Evolutionary conservation across 2,888 invertebrate species (phyloP), one percentile per base, ranked within the genome.

Genomic region (Calliopum simillimum): DNA sequence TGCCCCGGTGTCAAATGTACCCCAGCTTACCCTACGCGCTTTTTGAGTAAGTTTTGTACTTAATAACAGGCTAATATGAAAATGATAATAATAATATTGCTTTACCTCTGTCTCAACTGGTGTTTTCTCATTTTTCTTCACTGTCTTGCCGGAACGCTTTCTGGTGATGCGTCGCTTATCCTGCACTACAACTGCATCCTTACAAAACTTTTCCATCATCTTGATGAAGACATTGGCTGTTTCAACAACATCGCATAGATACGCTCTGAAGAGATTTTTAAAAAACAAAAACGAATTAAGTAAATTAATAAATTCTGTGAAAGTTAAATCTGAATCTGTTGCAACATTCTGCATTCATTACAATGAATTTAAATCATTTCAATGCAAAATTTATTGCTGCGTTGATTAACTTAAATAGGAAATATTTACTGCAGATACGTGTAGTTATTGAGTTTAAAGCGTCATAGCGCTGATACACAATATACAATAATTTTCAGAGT

Each of bases 191-290:
- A 94, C 86, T 4, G 88, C 87, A 71, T 85, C 83, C 85, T 89
- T 89, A 80, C 92, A 91, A 80, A 88, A 92, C 78, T 88, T 87
- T 80, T 97, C 95, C 81, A 98, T 88, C 91, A 97, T 93, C 89
- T 95, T 96, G 71, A 98, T 84, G 84, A 96, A 98, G 72, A 97
- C 88, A 85, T 98, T 97, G 53, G 93, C 92, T 0, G 96, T 94
- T 86, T 97, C 95, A 8, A 97, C 88, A 68, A 98, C 88, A 87
- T 98, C 98, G 75, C 92, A 91, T 75, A 98, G 88, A 85, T 94
- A 98, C 2, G 89, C 88, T 80, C 94, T 94, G 82, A 69, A 84
- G 86, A 64, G 71, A 71, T 73, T 8, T 33, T 33, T 25, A 25
- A 33, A n/a, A 33, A 33, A 33, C 70, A 75, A 65, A 70, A 71